Evolutionary conservation across 2,888 invertebrate genomes (phyloP), one percentile per base, ranked within the genome.

Genomic region (Agrilus mali): DNA sequence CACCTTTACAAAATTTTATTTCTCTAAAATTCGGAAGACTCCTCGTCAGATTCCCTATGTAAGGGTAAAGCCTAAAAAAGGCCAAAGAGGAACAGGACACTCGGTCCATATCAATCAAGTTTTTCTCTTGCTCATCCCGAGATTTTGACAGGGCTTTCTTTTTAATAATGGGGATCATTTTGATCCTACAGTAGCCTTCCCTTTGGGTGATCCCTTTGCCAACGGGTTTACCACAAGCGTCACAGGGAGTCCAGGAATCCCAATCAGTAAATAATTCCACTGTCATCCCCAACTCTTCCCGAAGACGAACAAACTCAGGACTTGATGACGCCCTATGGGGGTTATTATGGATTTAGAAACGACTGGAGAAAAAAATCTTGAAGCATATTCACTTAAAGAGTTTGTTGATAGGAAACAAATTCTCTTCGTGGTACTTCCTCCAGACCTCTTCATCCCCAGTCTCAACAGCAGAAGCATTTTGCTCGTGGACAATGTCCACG

Each of bases 211-310:
- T 49, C 33, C 73, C 71, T 36, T 63, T 55, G 17, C 61, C 61
- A 47, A 59, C 59, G 7, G 64, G 59, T 38, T 62, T 53, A 8
- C 64, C 61, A 49, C 73, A 71, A 15, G 66, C 60, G 51, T 71
- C 67, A 53, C 78, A 78, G n/a, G 62, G 55, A 4, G 73, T 59
- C 74, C 75, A 76, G 3, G 64, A 54, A 42, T 65, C 67, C 75
- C 74, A 76, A 52, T 70, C 65, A 3, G 71, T 71, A 16, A 66
- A 53, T 31, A 75, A 48, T 56, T 71, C 70, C 42, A 75, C 59
- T 40, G 55, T 59, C 33, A 72, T 50, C 42, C 67, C 66, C 40
- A 64, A 54, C 33, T 52, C 50, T 12, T 68, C 59, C 48, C 70
- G 61, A n/a, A 74, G 55, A 35, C 60, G 55, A 4, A 55, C 51